Base-by-base conservation (phyloP, 2,113 vertebrate genomes). In the Tringa solitaria region DNA sequence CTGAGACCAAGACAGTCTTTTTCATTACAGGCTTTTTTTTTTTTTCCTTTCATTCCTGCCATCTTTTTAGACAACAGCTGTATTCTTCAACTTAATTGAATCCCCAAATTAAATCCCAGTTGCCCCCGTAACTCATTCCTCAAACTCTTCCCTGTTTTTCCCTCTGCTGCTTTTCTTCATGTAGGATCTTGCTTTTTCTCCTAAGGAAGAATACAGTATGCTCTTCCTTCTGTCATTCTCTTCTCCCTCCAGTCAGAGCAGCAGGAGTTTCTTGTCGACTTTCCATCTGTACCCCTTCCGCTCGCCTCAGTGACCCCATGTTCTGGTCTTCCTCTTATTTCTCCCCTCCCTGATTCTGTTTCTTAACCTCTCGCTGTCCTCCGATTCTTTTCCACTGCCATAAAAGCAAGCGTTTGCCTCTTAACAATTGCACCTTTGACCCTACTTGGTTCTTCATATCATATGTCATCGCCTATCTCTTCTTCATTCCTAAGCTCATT, bases 391-490 rank as follows among this genome's bases (percentile, higher is more conserved):
- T 96, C 91, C 89, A 89, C 61, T 89, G 84, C 73, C 94, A 78
- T 87, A 93, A 75, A 81, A 95, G 80, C 60, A 92, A 91, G 91
- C 46, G 10, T 95, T 89, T 92, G 64, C 81, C 69, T 95, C 91
- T 92, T 94, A 92, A 95, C 95, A 95, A 87, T 94, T 91, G 78
- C 67, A 57, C 45, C 74, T 91, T 89, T 96, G 78, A 93, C 94
- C 87, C 39, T 64, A 26, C 77, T 94, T 92, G 73, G 51, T 96
- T 91, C 67, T 96, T 93, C 63, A 15, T 94, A 89, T 91, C 70
- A 43, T 96, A 94, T 94, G 91, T 97, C 94, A 95, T 96, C 4
- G 8, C 57, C 91, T 95, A 94, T 96, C 91, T 94, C 87, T 72
- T 84, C 69, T 94, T 91, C 89, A 61, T 96, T 94, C 82, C 93